Evolutionary conservation across 2,797 vertebrate genomes (phyloP).

Genomic region (Acrocephalus scirpaceus): DNA sequence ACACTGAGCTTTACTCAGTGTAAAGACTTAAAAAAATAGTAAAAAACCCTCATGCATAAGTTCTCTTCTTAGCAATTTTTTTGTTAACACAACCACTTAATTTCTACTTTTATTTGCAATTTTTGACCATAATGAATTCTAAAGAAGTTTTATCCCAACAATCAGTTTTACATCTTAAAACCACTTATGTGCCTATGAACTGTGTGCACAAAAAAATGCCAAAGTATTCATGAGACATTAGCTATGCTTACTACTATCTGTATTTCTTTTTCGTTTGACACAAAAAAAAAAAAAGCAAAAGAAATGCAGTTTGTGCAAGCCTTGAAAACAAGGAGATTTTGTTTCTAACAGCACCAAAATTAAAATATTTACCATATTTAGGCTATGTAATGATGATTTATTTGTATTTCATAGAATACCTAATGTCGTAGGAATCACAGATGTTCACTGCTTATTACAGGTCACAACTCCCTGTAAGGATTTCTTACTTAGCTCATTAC

Average conservation of each 20-base stretch:
- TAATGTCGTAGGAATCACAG: background rate
- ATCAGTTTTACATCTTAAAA: background rate
- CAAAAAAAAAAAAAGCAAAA: background rate
- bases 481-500: background rate
- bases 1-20: too few relatives aligned
- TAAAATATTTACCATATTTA: background rate
- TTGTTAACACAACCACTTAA: background rate
- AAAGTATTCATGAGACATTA: background rate
- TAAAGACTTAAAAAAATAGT: background rate
- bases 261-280: background rate
- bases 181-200: background rate
- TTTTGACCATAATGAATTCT: background rate
- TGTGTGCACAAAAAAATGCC: accelerated
- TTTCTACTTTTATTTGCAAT: background rate
- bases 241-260: background rate
- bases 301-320: background rate
- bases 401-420: background rate
- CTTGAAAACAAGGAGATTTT: background rate
- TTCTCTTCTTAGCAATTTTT: background rate
- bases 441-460: background rate
- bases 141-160: background rate
- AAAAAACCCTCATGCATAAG: background rate
- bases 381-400: background rate
- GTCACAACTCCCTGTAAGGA: background rate
- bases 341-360: background rate